phyloP scores from a whole-genome alignment of 2,888 invertebrate species.

The Gortyna flavago region DNA sequence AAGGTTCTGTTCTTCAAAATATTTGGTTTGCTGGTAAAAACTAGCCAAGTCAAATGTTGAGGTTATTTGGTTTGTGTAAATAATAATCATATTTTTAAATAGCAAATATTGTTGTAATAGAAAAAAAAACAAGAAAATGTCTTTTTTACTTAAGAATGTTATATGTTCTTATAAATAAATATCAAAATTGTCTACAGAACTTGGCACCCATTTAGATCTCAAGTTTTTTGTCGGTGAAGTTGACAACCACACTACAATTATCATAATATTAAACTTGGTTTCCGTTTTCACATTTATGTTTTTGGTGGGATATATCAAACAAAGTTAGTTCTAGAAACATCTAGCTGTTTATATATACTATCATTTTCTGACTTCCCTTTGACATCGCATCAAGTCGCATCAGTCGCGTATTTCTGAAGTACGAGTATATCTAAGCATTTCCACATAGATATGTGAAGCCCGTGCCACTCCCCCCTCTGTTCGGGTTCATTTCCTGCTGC shows the following conservation, averaged over 20 bases:
- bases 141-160: no score
- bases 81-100: no score
- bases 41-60: no score
- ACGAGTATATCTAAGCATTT: conserved; percentile 33
- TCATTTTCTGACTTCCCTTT: conserved; percentile 2
- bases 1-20: no score
- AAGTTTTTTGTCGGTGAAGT: not conserved
- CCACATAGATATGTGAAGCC: conserved; percentile 18
- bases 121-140: no score
- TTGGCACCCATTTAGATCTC: not conserved
- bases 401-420: conserved; percentile 27
- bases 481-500: conserved; percentile 82
- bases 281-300: not conserved
- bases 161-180: not conserved
- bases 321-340: not conserved
- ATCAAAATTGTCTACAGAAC: not conserved
- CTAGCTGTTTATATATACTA: not conserved
- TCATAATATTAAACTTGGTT: not conserved
- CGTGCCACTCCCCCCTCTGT: conserved; percentile 79
- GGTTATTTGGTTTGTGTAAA: no score
- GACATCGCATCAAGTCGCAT: not conserved
- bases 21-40: no score
- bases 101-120: no score
- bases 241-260: not conserved
- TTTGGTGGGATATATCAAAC: not conserved